Evolutionary conservation across 2,113 vertebrate genomes (phyloP).

Genomic region (Dendrocopos noguchii): DNA sequence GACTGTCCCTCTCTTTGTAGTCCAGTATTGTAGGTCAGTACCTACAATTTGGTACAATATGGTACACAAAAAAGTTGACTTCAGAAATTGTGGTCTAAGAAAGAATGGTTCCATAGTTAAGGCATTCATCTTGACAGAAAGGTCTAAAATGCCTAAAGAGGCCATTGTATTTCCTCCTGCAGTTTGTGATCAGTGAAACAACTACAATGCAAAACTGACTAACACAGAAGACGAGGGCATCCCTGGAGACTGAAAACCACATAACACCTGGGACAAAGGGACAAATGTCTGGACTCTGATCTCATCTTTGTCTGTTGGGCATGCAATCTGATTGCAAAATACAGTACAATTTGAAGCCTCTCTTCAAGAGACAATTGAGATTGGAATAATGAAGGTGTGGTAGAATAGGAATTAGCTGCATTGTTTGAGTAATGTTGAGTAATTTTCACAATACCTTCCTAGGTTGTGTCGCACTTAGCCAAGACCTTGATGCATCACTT

Average conservation of each 20-base stretch:
- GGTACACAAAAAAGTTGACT: neutral
- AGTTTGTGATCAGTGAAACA: neutral
- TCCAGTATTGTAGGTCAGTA: too few species aligned
- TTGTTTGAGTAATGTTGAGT: conserved; percentile 22
- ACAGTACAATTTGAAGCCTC: neutral
- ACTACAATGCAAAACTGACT: neutral
- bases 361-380: neutral
- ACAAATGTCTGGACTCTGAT: neutral
- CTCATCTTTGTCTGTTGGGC: conserved; percentile 2
- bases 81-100: neutral
- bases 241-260: neutral
- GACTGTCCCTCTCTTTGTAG: neutral
- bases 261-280: neutral
- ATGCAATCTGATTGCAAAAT: conserved; percentile 36
- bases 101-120: neutral
- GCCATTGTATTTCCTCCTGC: neutral
- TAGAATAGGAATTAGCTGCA: conserved; percentile 29
- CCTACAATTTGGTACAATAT: too few species aligned
- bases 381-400: conserved; percentile 55
- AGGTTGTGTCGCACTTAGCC: neutral
- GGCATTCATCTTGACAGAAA: neutral
- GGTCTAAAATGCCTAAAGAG: neutral
- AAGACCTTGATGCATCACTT: neutral
- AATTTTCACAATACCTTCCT: conserved; percentile 8
- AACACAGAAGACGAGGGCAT: neutral